Evolutionary conservation across 2,797 vertebrate genomes (phyloP).

Genomic region (Iguana delicatissima): DNA sequence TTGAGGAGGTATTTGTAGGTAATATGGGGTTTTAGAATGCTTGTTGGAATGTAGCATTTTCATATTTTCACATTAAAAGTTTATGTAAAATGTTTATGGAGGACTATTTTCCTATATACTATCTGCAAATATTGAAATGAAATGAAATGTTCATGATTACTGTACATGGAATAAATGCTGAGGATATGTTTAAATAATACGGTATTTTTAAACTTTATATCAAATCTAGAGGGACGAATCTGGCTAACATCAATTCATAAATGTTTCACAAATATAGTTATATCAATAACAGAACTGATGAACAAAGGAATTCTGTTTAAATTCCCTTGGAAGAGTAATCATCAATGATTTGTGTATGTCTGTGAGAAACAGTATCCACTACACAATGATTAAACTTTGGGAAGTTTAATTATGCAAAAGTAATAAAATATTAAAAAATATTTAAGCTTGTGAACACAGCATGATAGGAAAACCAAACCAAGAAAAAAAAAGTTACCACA

Average conservation of each 20-base stretch:
- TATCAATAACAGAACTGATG: background rate
- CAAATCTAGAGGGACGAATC: background rate
- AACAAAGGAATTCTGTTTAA: background rate
- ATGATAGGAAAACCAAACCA: constrained; percentile 42
- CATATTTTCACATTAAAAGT: background rate
- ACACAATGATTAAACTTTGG: constrained; percentile 43
- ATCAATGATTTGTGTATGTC: constrained; percentile 32
- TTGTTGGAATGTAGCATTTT: background rate
- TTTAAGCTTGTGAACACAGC: constrained; percentile 46
- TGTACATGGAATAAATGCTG: background rate
- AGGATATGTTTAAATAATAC: background rate
- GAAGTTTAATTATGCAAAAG: constrained; percentile 68
- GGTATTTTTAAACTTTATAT: background rate
- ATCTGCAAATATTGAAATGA: background rate
- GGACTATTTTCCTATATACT: background rate
- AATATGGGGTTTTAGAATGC: no score
- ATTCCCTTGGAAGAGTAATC: background rate
- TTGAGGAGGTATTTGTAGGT: no score
- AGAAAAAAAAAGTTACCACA: constrained; percentile 48
- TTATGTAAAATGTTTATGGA: background rate
- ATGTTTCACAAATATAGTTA: background rate
- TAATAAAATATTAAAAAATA: constrained; percentile 62
- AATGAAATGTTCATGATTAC: background rate
- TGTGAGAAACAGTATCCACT: constrained; percentile 31
- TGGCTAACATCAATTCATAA: background rate